A percentile compares a stretch with the other conserved stretches of the same genome.
These are phyloP conservation scores for Crocuta crocuta DNA, from an alignment of 2,113 vertebrate genomes.

Conservation along the genomic window DNA sequence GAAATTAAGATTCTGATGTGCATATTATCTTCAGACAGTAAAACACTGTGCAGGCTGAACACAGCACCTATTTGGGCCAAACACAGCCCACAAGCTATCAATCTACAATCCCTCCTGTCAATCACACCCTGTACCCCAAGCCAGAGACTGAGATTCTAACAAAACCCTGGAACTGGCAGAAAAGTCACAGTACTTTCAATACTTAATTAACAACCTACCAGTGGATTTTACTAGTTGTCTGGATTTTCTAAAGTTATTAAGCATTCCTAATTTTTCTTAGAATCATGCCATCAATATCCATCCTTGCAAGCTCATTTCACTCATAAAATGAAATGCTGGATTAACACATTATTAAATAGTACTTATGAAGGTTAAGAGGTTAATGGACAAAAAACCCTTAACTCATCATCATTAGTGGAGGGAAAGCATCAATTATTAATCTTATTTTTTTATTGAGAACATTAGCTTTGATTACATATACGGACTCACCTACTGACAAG, in stretches of 20 bases:
- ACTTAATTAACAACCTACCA: background rate
- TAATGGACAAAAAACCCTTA: background rate
- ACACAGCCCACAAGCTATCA: background rate
- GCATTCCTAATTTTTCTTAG: conserved; percentile 28
- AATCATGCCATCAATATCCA: conserved; percentile 60
- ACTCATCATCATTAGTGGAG: background rate
- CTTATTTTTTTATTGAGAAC: background rate
- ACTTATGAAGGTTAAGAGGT: background rate
- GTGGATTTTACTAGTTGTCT: background rate
- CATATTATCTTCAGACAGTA: background rate
- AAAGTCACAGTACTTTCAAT: background rate
- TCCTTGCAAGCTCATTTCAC: background rate
- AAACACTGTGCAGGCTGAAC: background rate
- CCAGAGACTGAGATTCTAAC: background rate
- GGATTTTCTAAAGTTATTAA: background rate
- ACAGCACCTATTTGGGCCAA: background rate
- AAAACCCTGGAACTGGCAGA: background rate
- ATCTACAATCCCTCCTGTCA: background rate
- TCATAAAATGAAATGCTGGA: background rate
- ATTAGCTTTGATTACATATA: background rate
- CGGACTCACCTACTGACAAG: background rate
- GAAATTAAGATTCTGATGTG: background rate
- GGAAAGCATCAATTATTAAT: background rate
- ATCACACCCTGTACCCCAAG: background rate
- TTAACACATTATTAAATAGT: background rate